Evolutionary conservation across 2,797 vertebrate species (phyloP).

Genomic region (Pampus argenteus): DNA sequence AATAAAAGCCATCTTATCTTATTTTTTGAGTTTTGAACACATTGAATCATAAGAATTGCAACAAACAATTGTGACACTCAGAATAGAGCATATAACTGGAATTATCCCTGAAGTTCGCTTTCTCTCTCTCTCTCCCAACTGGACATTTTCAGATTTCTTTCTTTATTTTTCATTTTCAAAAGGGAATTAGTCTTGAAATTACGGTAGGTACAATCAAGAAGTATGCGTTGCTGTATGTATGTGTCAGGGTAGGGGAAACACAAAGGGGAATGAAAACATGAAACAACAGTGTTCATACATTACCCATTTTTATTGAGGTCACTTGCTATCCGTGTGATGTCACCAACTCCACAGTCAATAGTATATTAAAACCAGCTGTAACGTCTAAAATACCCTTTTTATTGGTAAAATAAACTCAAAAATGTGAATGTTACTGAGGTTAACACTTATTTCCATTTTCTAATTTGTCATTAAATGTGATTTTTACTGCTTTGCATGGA

Average conservation of each 20-base stretch:
- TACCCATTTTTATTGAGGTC: neutral
- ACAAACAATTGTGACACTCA: neutral
- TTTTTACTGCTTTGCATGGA: slow-evolving; percentile 26
- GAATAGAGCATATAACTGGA: neutral
- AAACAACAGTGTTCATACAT: neutral
- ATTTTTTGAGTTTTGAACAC: too few relatives aligned
- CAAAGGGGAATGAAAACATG: neutral
- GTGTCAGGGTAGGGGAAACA: neutral
- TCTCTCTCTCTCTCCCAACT: neutral
- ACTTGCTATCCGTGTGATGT: neutral
- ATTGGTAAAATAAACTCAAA: neutral
- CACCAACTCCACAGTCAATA: neutral
- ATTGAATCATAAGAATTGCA: neutral
- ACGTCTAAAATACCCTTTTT: neutral
- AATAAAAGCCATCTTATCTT: too few relatives aligned
- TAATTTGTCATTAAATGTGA: slow-evolving; percentile 41
- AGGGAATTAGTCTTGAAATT: neutral
- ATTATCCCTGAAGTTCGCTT: neutral
- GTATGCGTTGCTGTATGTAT: neutral
- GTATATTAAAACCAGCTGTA: neutral
- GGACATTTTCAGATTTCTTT: neutral
- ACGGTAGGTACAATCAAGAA: neutral
- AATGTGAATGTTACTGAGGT: neutral
- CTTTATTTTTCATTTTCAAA: too few relatives aligned
- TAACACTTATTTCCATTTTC: neutral